Percentiles rank a stretch among this genome's conserved stretches.
phyloP scores from a whole-genome alignment of 2,113 vertebrate species.

The Plecotus auritus region DNA sequence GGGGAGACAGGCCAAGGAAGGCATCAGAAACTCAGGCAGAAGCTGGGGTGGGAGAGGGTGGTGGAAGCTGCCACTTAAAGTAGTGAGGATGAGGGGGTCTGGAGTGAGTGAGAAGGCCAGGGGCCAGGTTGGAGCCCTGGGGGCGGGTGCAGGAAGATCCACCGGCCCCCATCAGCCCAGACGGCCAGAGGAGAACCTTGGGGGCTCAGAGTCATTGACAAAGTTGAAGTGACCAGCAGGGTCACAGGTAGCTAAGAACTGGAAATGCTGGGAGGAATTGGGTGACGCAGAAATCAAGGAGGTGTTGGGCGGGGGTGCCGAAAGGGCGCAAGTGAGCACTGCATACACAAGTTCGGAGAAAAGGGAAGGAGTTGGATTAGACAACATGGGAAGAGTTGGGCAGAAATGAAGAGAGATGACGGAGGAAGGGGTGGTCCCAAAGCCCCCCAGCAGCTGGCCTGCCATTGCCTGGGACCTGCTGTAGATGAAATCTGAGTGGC shows the following conservation, averaged over 20 bases:
- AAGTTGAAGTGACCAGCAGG: not conserved
- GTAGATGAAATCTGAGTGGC: not conserved
- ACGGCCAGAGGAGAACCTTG: accelerated
- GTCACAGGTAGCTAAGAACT: not conserved
- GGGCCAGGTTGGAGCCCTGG: not conserved
- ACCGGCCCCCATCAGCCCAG: not conserved
- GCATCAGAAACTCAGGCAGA: not conserved
- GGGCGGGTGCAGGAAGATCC: not conserved
- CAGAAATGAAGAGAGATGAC: not conserved
- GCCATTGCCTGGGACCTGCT: not conserved
- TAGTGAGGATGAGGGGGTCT: not conserved
- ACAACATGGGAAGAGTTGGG: not conserved
- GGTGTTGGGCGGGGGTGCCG: accelerated
- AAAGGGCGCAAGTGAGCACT: not conserved
- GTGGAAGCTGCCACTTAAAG: not conserved
- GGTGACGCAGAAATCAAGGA: not conserved
- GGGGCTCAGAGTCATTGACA: not conserved
- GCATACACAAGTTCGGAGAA: not conserved
- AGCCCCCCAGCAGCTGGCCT: not conserved
- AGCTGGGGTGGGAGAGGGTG: not conserved
- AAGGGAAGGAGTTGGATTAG: not conserved
- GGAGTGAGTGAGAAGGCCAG: not conserved
- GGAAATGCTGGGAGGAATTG: not conserved
- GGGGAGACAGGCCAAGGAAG: not conserved
- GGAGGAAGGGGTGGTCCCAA: not conserved